phyloP scores from a whole-genome alignment of 1,140 invertebrate species.

The Apis cerana region DNA sequence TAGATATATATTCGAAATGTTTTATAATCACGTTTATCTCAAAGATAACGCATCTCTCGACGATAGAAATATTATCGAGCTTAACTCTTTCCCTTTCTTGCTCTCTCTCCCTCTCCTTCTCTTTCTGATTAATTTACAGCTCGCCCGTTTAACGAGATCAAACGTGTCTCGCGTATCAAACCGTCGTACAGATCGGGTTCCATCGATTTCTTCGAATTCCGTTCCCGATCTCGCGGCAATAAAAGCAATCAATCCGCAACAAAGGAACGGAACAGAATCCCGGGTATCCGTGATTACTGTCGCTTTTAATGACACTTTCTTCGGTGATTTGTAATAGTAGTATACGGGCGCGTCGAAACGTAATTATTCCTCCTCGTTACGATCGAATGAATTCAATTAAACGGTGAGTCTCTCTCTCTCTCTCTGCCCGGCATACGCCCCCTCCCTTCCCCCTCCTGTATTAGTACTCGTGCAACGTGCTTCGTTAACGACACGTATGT shows the following conservation, averaged over 20 bases:
- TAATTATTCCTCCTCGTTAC: conserved; percentile 67
- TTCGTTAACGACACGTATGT: conserved; percentile 55
- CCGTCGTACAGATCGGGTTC: background rate
- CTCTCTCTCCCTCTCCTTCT: too few relatives aligned
- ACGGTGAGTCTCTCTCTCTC: conserved; percentile 28
- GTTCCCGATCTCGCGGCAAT: conserved; percentile 16
- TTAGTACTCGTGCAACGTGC: conserved; percentile 12
- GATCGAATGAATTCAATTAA: conserved; percentile 67
- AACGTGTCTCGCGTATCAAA: background rate
- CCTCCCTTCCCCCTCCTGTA: conserved; percentile 13
- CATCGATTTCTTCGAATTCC: conserved; percentile 21
- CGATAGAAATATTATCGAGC: background rate
- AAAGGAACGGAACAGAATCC: background rate
- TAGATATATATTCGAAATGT: background rate
- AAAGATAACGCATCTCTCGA: background rate
- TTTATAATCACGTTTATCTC: background rate
- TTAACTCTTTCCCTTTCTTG: too few relatives aligned
- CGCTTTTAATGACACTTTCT: conserved; percentile 58
- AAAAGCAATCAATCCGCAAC: conserved; percentile 36
- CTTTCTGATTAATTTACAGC: background rate
- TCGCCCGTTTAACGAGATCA: conserved; percentile 1
- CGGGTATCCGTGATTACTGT: conserved; percentile 35
- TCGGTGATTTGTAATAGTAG: conserved; percentile 62
- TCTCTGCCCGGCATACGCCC: background rate
- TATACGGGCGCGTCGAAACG: conserved; percentile 63